phyloP scores from a whole-genome alignment of 2,113 vertebrate species.

The Ptychochromis oligacanthus region DNA sequence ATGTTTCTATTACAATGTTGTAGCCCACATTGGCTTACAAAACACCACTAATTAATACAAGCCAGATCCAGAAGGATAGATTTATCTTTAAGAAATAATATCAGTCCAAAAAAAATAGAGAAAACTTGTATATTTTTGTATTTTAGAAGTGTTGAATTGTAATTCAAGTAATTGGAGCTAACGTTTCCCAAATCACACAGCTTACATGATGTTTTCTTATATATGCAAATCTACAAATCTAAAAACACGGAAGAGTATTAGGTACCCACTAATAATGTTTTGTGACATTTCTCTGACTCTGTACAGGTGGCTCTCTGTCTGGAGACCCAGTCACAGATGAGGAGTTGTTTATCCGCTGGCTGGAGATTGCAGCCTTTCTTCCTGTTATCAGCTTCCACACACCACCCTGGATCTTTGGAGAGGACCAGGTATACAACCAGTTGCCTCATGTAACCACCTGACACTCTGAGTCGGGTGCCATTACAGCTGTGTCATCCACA shows the following conservation, averaged over 20 bases:
- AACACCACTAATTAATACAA: not conserved
- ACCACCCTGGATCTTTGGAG: constrained; percentile 86
- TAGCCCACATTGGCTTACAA: not conserved
- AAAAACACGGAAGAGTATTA: not conserved
- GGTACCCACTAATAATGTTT: not conserved
- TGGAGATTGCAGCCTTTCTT: constrained; percentile 88
- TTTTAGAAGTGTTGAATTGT: too few species aligned
- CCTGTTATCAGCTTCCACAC: constrained; percentile 88
- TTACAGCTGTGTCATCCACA: not conserved
- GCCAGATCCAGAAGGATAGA: not conserved
- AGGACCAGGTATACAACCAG: constrained; percentile 77
- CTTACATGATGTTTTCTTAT: not conserved
- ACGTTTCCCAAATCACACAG: not conserved
- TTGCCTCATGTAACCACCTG: not conserved
- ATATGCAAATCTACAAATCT: not conserved
- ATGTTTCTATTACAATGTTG: not conserved
- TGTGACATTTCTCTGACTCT: not conserved
- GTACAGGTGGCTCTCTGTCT: constrained; percentile 84
- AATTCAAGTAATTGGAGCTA: too few species aligned
- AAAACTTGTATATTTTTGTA: not conserved
- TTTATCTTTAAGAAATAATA: not conserved
- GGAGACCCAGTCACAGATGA: constrained; percentile 74
- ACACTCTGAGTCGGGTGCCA: not conserved
- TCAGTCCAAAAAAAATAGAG: not conserved
- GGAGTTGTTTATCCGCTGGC: constrained; percentile 90